These are phyloP conservation scores for Sander lucioperca DNA, from an alignment of 2,113 vertebrate species.

Conservation along the genomic window DNA sequence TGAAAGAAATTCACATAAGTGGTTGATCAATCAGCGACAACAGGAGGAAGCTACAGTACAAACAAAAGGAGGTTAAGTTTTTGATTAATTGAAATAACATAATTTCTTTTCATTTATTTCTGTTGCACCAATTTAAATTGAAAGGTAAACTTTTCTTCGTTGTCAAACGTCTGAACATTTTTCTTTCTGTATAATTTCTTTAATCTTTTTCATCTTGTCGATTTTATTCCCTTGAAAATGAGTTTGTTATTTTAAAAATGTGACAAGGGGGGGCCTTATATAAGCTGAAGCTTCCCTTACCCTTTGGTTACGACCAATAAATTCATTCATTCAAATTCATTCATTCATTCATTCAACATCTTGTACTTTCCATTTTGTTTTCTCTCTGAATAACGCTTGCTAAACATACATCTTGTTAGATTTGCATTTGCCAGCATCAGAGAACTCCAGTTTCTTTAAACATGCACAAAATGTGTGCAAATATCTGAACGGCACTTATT, in stretches of 20 bases:
- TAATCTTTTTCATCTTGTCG: too few relatives aligned
- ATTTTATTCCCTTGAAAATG: too few relatives aligned
- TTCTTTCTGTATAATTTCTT: too few relatives aligned
- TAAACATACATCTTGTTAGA: neutral
- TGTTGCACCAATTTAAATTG: too few relatives aligned
- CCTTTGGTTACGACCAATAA: too few relatives aligned
- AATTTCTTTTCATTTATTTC: neutral
- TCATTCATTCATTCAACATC: too few relatives aligned
- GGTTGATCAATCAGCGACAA: neutral
- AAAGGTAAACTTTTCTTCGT: neutral
- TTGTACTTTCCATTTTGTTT: neutral
- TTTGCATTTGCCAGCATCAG: neutral
- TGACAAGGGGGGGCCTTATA: too few relatives aligned
- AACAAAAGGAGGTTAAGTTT: neutral
- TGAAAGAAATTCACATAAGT: neutral
- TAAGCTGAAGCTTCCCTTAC: too few relatives aligned
- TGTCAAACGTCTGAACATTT: neutral
- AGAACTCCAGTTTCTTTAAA: neutral
- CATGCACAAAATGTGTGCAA: neutral
- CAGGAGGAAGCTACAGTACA: neutral
- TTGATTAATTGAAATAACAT: neutral
- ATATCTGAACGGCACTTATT: neutral
- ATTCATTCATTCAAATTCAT: too few relatives aligned
- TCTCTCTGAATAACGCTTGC: neutral
- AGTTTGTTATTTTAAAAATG: too few relatives aligned